Evolutionary conservation across 2,797 vertebrate species (phyloP).

Genomic region (Sternarchorhynchus goeldii): DNA sequence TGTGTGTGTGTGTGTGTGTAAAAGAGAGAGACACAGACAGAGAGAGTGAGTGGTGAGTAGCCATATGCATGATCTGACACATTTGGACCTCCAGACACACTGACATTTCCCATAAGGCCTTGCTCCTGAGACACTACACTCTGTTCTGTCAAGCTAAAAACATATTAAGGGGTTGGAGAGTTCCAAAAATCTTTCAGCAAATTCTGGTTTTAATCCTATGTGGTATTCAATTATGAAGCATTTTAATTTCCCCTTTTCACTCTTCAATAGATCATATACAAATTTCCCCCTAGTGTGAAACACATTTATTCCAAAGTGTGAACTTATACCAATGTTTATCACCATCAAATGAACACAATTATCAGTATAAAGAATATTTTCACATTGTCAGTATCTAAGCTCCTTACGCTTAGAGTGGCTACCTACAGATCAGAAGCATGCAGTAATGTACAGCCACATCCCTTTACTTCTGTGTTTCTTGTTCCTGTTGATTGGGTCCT

Average conservation of each 20-base stretch:
- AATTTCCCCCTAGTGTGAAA: background rate
- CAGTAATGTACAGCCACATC: no score
- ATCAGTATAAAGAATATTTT: background rate
- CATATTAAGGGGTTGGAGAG: constrained; percentile 3
- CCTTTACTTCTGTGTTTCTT: no score
- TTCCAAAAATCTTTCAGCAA: constrained; percentile 30
- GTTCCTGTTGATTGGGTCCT: no score
- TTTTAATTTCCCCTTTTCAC: background rate
- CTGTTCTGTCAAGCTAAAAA: constrained; percentile 31
- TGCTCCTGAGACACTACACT: constrained; percentile 24
- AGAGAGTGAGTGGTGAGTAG: constrained; percentile 9
- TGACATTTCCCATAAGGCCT: constrained; percentile 37
- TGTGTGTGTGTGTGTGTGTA: no score
- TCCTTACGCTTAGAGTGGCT: no score
- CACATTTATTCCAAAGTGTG: no score
- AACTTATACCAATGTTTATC: no score
- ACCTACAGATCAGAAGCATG: no score
- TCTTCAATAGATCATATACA: background rate
- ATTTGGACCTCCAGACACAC: constrained; percentile 26
- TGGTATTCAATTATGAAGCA: background rate
- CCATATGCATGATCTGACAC: constrained; percentile 52
- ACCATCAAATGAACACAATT: background rate
- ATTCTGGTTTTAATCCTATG: background rate
- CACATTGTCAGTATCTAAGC: background rate
- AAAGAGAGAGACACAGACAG: background rate